These are phyloP conservation scores for Tachuris rubrigastra DNA, from an alignment of 2,113 vertebrate genomes.

Conservation along the genomic window DNA sequence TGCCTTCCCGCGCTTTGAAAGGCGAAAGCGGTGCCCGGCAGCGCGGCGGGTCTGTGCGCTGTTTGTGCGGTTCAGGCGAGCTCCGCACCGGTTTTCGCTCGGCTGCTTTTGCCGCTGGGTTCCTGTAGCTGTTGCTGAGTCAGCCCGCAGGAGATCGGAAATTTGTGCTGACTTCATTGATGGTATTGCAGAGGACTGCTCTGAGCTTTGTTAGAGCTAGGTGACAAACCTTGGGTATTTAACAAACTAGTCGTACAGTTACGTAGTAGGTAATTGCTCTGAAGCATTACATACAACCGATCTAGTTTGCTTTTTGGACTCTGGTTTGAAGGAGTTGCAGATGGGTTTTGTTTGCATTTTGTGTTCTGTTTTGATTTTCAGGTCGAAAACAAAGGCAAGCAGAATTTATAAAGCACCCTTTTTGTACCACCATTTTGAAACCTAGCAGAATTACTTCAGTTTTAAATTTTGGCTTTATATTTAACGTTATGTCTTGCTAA, in stretches of 20 bases:
- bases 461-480: not conserved
- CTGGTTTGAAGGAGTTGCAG: not conserved
- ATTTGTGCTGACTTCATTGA: not conserved
- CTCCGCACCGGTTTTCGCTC: not conserved
- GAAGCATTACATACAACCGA: rapidly evolving
- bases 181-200: not conserved
- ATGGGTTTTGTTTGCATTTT: not conserved
- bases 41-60: rapidly evolving
- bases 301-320: not conserved
- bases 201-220: not conserved
- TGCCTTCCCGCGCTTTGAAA: rapidly evolving
- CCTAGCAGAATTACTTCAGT: not conserved
- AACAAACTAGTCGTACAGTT: not conserved
- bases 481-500: rapidly evolving
- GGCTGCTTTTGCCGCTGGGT: rapidly evolving
- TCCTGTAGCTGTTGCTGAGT: not conserved
- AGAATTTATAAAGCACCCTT: not conserved
- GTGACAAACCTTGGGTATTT: not conserved
- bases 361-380: not conserved
- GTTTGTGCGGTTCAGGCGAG: not conserved
- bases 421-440: not conserved
- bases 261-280: not conserved
- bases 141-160: not conserved
- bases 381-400: not conserved
- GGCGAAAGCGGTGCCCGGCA: rapidly evolving